A percentile compares a stretch with the other conserved stretches of the same genome.
Evolutionary conservation across 2,113 vertebrate genomes (phyloP).

Genomic region (Electrona antarctica): DNA sequence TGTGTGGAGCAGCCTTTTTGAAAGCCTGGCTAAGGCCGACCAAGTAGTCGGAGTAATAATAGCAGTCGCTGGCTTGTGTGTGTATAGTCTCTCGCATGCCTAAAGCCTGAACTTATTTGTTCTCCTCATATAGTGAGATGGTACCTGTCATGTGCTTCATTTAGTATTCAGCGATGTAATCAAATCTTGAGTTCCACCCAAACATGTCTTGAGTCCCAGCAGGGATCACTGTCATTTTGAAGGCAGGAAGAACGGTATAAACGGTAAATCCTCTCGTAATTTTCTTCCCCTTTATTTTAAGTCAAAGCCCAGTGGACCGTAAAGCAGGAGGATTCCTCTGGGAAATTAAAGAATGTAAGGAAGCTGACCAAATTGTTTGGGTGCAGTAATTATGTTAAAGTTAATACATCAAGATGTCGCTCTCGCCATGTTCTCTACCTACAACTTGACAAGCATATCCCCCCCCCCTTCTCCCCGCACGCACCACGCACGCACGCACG

Average conservation of each 20-base stretch:
- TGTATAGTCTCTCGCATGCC: no score
- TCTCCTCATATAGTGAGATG: conserved; percentile 1
- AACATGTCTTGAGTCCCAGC: conserved; percentile 22
- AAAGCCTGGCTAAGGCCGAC: no score
- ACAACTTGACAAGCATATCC: neutral
- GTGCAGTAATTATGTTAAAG: conserved; percentile 62
- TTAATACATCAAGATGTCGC: conserved; percentile 58
- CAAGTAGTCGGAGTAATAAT: no score
- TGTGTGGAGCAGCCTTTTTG: no score
- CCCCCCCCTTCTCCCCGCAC: neutral
- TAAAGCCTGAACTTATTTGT: neutral
- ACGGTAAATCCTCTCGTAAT: neutral
- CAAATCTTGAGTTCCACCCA: conserved; percentile 30
- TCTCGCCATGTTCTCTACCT: conserved; percentile 7
- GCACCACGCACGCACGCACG: no score
- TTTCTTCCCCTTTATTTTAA: conserved; percentile 23
- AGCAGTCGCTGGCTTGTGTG: no score
- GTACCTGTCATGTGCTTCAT: conserved; percentile 25
- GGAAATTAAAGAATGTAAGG: conserved; percentile 52
- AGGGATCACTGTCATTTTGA: conserved; percentile 41
- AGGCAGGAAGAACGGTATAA: conserved; percentile 29
- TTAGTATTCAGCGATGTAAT: conserved; percentile 33
- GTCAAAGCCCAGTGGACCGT: conserved; percentile 52
- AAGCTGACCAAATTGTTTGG: conserved; percentile 56
- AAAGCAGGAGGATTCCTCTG: conserved; percentile 43